Base-by-base conservation (phyloP, 2,888 invertebrate species). In the Brenthis hecate region DNA sequence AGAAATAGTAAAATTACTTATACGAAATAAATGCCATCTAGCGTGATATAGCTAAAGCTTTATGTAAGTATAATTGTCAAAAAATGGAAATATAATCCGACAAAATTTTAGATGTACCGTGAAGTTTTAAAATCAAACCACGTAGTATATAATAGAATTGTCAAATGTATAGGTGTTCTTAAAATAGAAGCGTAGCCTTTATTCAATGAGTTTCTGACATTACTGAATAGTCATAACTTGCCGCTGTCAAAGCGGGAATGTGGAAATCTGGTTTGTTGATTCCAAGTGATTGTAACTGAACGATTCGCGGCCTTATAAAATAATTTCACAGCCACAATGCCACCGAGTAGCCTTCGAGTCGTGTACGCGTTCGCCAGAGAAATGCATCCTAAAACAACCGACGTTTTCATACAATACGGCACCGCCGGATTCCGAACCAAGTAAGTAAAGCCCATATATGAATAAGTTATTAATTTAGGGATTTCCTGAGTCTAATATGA, bases 391-490 rank as follows among this genome's bases (percentile, higher is more conserved):
- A 96, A 96, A 89, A 95, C 94, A 56, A 88, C 93, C 66, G 94
- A 94, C 78, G 93, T 94, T 75, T 93, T 93, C 81, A 95, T 97
- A 78, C 94, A 96, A 87, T 97, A 97, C 92, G 97, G 97, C 77
- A 97, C 97, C 71, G 96, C 97, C 77, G 97, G 97, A 82, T 97
- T 97, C 86, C 94, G 97, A 80, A 95, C 96, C 80, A 96, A 95
- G 96, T 96, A 89, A 94, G 94, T 92, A 79, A 77, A 76, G 74
- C 79, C 75, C 75, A 69, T 71, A 58, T 67, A 60, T 60, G 56
- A 47, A 70, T 65, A 71, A 68, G 60, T 72, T 70, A 55, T 67
- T 66, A 71, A 73, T 70, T 72, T 68, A 70, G 28, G 63, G 62
- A 65, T 73, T 72, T 72, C 56, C 62, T 50, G 66, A 50, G 63